These are phyloP conservation scores for Drosophila tanythrix DNA, from an alignment of 2,888 invertebrate species.

Conservation along the genomic window DNA sequence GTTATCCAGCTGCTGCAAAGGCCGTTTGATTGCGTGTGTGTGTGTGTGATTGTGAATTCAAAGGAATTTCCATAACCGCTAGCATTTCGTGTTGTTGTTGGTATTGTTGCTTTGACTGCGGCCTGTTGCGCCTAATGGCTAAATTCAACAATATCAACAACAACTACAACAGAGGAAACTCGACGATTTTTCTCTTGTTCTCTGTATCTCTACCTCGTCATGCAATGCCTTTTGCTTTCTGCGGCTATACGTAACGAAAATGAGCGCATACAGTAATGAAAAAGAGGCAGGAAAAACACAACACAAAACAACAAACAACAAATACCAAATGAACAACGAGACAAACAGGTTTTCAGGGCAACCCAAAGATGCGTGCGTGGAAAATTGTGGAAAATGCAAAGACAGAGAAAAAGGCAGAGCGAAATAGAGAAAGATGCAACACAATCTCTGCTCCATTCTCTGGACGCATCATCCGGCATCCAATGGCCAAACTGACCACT, in stretches of 20 bases:
- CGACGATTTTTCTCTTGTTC: constrained; percentile 35
- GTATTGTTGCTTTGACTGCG: constrained; percentile 28
- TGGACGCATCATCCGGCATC: constrained; percentile 12
- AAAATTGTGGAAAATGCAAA: constrained; percentile 69
- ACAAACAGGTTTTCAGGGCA: constrained; percentile 68
- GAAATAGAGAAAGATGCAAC: constrained; percentile 7
- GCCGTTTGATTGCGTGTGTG: constrained; percentile 26
- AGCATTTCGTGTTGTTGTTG: constrained; percentile 64
- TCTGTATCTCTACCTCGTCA: constrained; percentile 31
- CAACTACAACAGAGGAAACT: constrained; percentile 48
- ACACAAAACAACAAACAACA: constrained; percentile 37
- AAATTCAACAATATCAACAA: constrained; percentile 52
- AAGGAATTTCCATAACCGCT: constrained; percentile 80
- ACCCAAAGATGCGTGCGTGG: constrained; percentile 50
- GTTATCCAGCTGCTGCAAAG: constrained; percentile 54
- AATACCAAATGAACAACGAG: constrained; percentile 38
- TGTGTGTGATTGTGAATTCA: constrained; percentile 46
- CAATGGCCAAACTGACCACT: constrained; percentile 19
- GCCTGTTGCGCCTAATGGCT: constrained; percentile 60
- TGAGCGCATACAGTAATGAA: constrained; percentile 70
- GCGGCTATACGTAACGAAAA: constrained; percentile 72
- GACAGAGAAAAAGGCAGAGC: constrained; percentile 6
- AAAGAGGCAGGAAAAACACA: constrained; percentile 65
- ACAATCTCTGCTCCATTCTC: constrained; percentile 16
- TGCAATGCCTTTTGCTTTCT: constrained; percentile 75